Conservation (phyloP, 2,888 invertebrate species). For the Platycnemis pennipes region DNA sequence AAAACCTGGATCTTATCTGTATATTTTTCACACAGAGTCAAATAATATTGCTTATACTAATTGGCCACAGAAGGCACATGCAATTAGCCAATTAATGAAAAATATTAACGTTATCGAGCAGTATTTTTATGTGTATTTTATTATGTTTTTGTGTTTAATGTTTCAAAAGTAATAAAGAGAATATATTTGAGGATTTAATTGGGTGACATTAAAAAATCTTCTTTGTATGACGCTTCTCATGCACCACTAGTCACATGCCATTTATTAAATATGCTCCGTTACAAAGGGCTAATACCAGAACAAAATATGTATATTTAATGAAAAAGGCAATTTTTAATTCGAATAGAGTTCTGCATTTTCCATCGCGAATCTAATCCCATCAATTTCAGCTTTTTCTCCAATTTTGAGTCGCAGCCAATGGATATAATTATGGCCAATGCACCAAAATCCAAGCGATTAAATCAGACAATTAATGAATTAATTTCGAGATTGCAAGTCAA, state of each 20-base stretch:
- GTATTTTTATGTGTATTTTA: no score
- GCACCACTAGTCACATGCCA: not conserved
- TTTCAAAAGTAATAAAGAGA: no score
- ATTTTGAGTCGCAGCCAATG: not conserved
- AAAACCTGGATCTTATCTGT: no score
- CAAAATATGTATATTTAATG: not conserved
- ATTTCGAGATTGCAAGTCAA: not conserved
- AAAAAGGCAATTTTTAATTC: not conserved
- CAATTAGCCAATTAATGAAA: no score
- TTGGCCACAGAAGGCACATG: no score
- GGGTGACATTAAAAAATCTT: not conserved
- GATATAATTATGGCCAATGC: not conserved
- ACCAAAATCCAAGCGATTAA: not conserved
- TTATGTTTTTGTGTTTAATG: no score
- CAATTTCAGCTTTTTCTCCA: not conserved
- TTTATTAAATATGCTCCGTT: not conserved
- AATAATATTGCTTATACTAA: no score
- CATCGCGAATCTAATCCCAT: not conserved
- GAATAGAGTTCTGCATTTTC: not conserved
- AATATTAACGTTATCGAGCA: no score
- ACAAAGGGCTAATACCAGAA: not conserved
- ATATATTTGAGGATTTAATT: not conserved
- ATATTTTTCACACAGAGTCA: no score
- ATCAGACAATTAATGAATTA: slow-evolving; percentile 9
- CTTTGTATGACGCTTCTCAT: not conserved